These are phyloP conservation scores for Drosophila phalerata DNA, from an alignment of 2,888 invertebrate genomes.

Conservation along the genomic window DNA sequence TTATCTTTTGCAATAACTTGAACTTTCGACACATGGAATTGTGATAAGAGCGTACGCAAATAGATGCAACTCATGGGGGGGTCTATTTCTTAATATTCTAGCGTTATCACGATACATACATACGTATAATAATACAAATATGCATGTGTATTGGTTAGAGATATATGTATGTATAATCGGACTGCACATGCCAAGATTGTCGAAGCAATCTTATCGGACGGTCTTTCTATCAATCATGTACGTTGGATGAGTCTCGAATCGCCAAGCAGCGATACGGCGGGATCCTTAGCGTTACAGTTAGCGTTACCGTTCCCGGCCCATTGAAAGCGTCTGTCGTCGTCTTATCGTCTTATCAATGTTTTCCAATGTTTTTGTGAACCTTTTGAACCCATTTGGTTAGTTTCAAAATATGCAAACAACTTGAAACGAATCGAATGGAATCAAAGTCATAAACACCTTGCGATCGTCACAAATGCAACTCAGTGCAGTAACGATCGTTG, in stretches of 20 bases:
- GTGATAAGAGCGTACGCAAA: conserved; percentile 30
- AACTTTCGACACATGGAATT: conserved; percentile 30
- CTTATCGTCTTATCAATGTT: conserved; percentile 50
- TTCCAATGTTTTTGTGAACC: conserved; percentile 67
- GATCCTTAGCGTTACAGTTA: neutral
- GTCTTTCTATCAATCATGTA: conserved; percentile 8
- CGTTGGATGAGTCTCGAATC: conserved; percentile 23
- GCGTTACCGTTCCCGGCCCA: neutral
- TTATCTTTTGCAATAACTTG: conserved; percentile 31
- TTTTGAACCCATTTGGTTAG: conserved; percentile 45
- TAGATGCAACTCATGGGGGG: conserved; percentile 37
- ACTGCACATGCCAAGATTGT: conserved; percentile 27
- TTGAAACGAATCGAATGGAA: neutral
- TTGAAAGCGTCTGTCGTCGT: neutral
- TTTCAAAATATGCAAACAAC: conserved; percentile 35
- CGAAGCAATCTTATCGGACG: conserved; percentile 40
- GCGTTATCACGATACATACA: conserved; percentile 1
- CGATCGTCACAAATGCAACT: conserved; percentile 24
- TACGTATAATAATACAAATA: neutral
- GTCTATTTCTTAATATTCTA: conserved; percentile 30
- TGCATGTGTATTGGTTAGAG: neutral
- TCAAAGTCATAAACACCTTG: conserved; percentile 9
- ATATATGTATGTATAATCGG: neutral
- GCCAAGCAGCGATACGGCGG: conserved; percentile 28
- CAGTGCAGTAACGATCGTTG: conserved; percentile 48